phyloP scores from a whole-genome alignment of 2,888 invertebrate genomes.

The Drosophila conformis region DNA sequence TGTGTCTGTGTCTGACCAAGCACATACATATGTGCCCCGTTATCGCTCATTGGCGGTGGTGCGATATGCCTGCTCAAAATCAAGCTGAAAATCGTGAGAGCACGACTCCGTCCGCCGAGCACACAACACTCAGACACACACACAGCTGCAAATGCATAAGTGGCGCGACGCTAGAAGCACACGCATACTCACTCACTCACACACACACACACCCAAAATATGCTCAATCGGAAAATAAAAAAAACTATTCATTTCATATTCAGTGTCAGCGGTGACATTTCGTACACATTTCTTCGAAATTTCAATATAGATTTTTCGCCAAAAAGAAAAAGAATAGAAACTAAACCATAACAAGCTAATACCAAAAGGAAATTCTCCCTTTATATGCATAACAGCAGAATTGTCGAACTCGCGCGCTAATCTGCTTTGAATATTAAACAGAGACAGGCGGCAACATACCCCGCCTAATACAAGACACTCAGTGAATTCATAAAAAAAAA shows the following conservation, averaged over 20 bases:
- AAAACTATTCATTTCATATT: slow-evolving; percentile 66
- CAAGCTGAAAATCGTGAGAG: slow-evolving; percentile 46
- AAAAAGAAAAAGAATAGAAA: not conserved
- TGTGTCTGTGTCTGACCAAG: slow-evolving; percentile 21
- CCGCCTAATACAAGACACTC: slow-evolving; percentile 23
- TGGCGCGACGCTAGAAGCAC: slow-evolving; percentile 19
- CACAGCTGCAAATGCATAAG: slow-evolving; percentile 13
- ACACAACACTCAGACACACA: slow-evolving; percentile 16
- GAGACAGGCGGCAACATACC: not conserved
- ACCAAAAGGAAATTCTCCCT: slow-evolving; percentile 22
- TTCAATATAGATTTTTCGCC: slow-evolving; percentile 22
- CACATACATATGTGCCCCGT: slow-evolving; percentile 15
- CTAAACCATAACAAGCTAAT: not conserved
- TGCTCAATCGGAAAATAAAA: slow-evolving; percentile 51
- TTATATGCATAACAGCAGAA: slow-evolving; percentile 43
- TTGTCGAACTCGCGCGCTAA: slow-evolving; percentile 16
- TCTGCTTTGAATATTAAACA: slow-evolving; percentile 67
- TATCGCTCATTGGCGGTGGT: slow-evolving; percentile 40
- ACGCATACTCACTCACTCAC: not conserved
- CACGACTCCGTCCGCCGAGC: slow-evolving; percentile 20
- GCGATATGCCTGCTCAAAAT: slow-evolving; percentile 55
- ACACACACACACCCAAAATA: slow-evolving; percentile 20
- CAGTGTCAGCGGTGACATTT: slow-evolving; percentile 46
- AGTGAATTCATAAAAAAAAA: slow-evolving; percentile 34
- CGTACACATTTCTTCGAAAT: slow-evolving; percentile 18